Percentiles rank a stretch among this genome's conserved stretches.
These are phyloP conservation scores for Malthinus flaveolus DNA, from an alignment of 2,888 invertebrate species.

Conservation along the genomic window DNA sequence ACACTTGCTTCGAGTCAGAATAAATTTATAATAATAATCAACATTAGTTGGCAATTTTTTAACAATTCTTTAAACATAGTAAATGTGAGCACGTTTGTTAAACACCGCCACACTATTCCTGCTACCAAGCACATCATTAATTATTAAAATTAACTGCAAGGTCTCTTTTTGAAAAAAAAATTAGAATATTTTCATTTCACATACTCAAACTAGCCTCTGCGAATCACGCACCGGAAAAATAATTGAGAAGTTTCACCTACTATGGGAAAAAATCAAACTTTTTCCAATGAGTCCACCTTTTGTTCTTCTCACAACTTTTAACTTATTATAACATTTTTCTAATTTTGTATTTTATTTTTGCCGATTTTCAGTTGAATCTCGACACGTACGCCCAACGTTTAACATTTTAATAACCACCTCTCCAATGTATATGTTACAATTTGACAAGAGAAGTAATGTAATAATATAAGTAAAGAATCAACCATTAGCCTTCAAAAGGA, in stretches of 20 bases:
- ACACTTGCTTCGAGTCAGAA: conserved; percentile 10
- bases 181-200: no score
- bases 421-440: conserved; percentile 29
- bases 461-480: background rate
- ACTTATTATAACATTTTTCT: no score
- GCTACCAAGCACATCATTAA: background rate
- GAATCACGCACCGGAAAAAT: no score
- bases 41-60: conserved; percentile 2
- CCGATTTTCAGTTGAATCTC: no score
- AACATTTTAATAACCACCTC: conserved; percentile 18
- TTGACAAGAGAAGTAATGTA: conserved; percentile 1
- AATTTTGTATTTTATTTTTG: no score
- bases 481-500: conserved; percentile 28
- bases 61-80: background rate
- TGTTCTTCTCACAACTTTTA: no score
- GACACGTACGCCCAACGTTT: conserved; percentile 6
- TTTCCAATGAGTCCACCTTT: no score
- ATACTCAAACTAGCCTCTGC: no score
- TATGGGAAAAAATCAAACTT: no score
- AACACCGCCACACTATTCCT: background rate
- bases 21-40: conserved; percentile 11
- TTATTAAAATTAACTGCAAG: conserved; percentile 3
- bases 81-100: conserved; percentile 6
- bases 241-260: no score
- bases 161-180: no score